Evolutionary conservation across 2,797 vertebrate genomes (phyloP).

Genomic region (Sorex maritimensis): DNA sequence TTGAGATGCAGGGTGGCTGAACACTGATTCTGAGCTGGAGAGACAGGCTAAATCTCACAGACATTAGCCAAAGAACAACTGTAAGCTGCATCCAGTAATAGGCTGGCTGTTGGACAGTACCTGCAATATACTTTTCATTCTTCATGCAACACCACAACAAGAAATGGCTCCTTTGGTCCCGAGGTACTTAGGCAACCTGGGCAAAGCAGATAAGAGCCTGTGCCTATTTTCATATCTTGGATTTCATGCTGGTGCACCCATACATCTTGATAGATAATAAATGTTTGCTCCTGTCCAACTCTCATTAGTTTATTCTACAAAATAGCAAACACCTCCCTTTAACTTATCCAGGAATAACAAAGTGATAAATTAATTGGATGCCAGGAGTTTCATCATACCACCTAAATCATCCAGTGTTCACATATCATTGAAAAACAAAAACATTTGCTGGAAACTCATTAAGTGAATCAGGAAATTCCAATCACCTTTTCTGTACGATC

Average conservation of each 20-base stretch:
- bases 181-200: neutral
- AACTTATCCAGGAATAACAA: conserved; percentile 59
- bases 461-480: conserved; percentile 71
- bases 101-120: neutral
- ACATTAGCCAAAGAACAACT: conserved; percentile 46
- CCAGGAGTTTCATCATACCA: neutral
- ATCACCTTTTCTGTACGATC: neutral
- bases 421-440: conserved; percentile 68
- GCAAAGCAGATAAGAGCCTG: neutral
- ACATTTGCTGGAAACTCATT: conserved; percentile 57
- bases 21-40: neutral
- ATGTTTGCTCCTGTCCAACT: conserved; percentile 10
- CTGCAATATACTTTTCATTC: neutral
- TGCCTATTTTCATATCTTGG: conserved; percentile 1
- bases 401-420: conserved; percentile 43
- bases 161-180: conserved; percentile 1
- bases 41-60: neutral
- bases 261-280: conserved; percentile 47
- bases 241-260: neutral
- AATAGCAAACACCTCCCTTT: conserved; percentile 32
- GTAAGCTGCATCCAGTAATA: conserved; percentile 9
- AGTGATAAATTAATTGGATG: conserved; percentile 50
- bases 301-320: conserved; percentile 70
- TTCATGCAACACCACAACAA: conserved; percentile 11
- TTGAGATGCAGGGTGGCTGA: neutral